These are phyloP conservation scores for Ceratoteleas bidentatus DNA, from an alignment of 1,140 invertebrate genomes.

Conservation along the genomic window DNA sequence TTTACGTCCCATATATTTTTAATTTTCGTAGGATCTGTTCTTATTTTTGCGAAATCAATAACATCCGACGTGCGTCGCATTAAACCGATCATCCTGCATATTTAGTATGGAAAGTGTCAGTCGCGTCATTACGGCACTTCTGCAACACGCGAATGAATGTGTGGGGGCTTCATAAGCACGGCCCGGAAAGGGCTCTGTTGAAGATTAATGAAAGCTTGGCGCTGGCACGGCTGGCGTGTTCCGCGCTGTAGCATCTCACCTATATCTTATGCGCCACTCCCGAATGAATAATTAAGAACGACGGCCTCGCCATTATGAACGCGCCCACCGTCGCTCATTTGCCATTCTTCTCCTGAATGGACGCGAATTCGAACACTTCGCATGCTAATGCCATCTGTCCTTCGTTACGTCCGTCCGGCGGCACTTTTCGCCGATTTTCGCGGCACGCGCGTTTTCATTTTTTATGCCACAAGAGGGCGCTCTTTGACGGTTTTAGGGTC, in stretches of 20 bases:
- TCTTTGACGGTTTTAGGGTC: background rate
- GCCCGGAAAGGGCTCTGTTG: constrained; percentile 63
- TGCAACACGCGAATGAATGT: constrained; percentile 37
- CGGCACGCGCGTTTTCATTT: background rate
- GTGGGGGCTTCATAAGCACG: constrained; percentile 56
- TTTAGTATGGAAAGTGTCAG: no score
- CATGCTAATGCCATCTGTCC: constrained; percentile 19
- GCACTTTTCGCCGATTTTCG: constrained; percentile 12
- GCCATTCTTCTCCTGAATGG: constrained; percentile 42
- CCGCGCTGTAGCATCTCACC: constrained; percentile 66
- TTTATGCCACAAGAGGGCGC: constrained; percentile 1
- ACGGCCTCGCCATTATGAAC: constrained; percentile 66
- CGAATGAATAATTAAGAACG: constrained; percentile 74
- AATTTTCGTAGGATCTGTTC: no score
- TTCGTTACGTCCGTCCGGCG: constrained; percentile 26
- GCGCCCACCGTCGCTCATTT: constrained; percentile 47
- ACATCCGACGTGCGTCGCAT: no score
- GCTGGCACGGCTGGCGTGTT: constrained; percentile 69
- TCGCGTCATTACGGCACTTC: no score
- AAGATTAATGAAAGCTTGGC: constrained; percentile 73
- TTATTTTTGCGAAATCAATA: no score
- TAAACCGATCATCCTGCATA: no score
- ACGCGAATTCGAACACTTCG: constrained; percentile 39
- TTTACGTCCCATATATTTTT: no score
- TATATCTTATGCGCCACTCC: constrained; percentile 69